phyloP scores from a whole-genome alignment of 1,140 invertebrate species.

The Leptestheria dahalacensis region DNA sequence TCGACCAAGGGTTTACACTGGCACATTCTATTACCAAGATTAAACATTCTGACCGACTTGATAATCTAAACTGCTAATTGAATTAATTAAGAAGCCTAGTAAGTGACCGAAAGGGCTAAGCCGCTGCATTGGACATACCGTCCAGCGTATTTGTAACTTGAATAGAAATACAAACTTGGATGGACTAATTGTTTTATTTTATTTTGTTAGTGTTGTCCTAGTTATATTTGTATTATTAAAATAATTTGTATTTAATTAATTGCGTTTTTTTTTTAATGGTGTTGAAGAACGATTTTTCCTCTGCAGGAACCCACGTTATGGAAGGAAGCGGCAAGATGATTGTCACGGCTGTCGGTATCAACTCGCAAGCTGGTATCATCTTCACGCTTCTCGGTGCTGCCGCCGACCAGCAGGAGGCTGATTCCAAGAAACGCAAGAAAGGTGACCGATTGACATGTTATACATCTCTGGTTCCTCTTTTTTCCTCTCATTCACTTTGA shows the following conservation, averaged over 20 bases:
- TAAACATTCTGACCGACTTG: no score
- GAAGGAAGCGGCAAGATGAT: constrained; percentile 99
- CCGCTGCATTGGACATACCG: no score
- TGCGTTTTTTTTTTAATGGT: not conserved
- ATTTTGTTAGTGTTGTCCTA: not conserved
- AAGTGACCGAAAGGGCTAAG: no score
- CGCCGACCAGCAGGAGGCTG: constrained; percentile 75
- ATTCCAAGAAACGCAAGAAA: constrained; percentile 89
- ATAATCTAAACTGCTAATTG: no score
- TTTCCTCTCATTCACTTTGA: no score
- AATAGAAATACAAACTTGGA: no score
- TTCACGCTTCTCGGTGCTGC: constrained; percentile 94
- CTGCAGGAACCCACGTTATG: constrained; percentile 97
- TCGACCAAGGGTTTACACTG: no score
- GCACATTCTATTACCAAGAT: no score
- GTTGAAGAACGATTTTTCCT: no score
- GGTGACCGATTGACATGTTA: constrained; percentile 36
- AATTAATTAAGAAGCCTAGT: no score
- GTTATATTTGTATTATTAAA: not conserved
- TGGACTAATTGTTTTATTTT: not conserved
- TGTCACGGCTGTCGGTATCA: constrained; percentile 94
- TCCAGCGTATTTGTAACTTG: no score
- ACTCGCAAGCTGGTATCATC: constrained; percentile 98
- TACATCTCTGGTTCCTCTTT: not conserved
- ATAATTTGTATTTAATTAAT: not conserved